These are phyloP conservation scores for Numenius arquata DNA, from an alignment of 2,113 vertebrate species.

Conservation along the genomic window DNA sequence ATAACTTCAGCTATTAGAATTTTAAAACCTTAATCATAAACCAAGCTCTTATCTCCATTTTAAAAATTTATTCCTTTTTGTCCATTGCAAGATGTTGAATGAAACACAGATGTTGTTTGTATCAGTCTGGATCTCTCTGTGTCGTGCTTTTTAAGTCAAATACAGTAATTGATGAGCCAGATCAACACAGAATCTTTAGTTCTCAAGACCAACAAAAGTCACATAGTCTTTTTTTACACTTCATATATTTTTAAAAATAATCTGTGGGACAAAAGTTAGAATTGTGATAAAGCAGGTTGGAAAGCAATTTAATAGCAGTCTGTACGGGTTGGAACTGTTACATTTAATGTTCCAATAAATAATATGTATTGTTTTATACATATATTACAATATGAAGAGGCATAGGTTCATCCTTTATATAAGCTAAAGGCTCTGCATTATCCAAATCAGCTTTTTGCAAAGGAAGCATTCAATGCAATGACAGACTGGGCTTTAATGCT, in stretches of 20 bases:
- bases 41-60: background rate
- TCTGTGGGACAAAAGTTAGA: background rate
- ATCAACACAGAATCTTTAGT: background rate
- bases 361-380: background rate
- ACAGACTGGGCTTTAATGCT: background rate
- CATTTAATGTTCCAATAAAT: background rate
- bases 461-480: background rate
- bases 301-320: background rate
- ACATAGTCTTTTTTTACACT: background rate
- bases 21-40: background rate
- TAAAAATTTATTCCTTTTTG: background rate
- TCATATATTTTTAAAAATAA: background rate
- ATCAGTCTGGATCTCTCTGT: background rate
- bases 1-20: background rate
- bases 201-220: background rate
- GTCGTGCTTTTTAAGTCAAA: background rate
- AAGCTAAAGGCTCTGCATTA: background rate
- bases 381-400: background rate
- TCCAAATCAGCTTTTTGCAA: background rate
- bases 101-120: background rate
- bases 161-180: background rate
- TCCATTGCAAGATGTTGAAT: background rate
- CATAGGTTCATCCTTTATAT: background rate
- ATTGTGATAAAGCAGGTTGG: background rate
- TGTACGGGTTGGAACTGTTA: background rate